These are phyloP conservation scores for Zoanthus sansibaricus DNA, from an alignment of 92 coral and sea anemone species.

Conservation along the genomic window DNA sequence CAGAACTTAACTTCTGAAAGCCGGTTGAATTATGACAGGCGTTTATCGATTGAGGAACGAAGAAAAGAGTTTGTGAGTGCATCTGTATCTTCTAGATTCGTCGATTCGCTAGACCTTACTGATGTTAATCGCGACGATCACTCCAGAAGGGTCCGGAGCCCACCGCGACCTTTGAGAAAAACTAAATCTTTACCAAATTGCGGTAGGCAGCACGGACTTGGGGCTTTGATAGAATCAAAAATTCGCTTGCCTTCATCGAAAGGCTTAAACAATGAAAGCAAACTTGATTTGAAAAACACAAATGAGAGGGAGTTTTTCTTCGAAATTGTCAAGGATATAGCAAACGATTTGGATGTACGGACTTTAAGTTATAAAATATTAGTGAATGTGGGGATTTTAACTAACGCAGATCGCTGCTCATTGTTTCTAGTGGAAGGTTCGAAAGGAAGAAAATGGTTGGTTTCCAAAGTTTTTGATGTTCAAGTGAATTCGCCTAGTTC, in stretches of 20 bases:
- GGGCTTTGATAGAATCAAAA: conserved; percentile 97
- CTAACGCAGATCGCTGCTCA: conserved; percentile 99
- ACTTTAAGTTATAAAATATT: conserved; percentile 98
- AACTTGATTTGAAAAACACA: conserved; percentile 91
- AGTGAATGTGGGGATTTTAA: conserved; percentile 98
- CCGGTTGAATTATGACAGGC: conserved; percentile 85
- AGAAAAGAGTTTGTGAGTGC: conserved; percentile 63
- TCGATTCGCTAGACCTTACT: conserved; percentile 88
- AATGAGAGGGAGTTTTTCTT: conserved; percentile 97
- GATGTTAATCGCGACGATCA: conserved; percentile 79
- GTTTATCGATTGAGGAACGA: conserved; percentile 63
- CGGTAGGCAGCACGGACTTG: conserved; percentile 90
- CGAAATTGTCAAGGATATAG: conserved; percentile 98
- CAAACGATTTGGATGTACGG: conserved; percentile 93
- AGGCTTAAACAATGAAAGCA: conserved; percentile 90
- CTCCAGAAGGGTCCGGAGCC: conserved; percentile 77
- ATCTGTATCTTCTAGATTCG: conserved; percentile 80
- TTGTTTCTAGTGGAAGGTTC: conserved; percentile 97
- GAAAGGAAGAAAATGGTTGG: conserved; percentile 93
- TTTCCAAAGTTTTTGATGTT: conserved; percentile 98
- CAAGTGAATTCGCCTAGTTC: conserved; percentile 85
- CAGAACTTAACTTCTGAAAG: conserved; percentile 52
- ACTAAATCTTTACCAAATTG: conserved; percentile 94
- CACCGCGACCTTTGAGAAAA: conserved; percentile 88
- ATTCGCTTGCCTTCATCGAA: conserved; percentile 90